These are phyloP conservation scores for Lepidostoma basale DNA, from an alignment of 1,140 invertebrate species.

Conservation along the genomic window DNA sequence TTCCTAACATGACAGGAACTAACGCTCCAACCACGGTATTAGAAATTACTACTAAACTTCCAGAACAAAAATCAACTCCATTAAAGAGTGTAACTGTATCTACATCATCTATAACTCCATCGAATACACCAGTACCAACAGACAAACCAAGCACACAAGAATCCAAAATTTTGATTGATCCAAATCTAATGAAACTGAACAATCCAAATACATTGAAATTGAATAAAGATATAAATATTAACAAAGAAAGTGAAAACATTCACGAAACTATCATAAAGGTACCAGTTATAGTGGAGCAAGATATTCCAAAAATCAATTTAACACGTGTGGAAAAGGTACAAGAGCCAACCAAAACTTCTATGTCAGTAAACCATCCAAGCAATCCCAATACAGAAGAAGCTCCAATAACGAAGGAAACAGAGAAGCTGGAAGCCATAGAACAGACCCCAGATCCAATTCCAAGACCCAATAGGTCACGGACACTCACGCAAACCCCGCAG, in stretches of 20 bases:
- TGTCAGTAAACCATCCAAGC: slow-evolving; percentile 5
- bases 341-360: neutral
- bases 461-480: slow-evolving; percentile 40
- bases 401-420: neutral
- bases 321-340: neutral
- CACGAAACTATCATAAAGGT: slow-evolving; percentile 2
- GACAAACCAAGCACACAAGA: neutral
- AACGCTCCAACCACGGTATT: slow-evolving; percentile 48
- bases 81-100: neutral
- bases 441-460: slow-evolving; percentile 37
- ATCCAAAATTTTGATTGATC: slow-evolving; percentile 39
- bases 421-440: slow-evolving; percentile 29
- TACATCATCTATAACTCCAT: slow-evolving; percentile 6
- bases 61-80: slow-evolving; percentile 36
- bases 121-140: neutral
- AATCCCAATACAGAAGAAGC: neutral
- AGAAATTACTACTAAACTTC: slow-evolving; percentile 53
- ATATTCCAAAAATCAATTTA: neutral
- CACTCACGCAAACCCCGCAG: slow-evolving; percentile 40
- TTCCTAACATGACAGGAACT: slow-evolving; percentile 48
- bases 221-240: slow-evolving; percentile 34
- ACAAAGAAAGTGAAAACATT: slow-evolving; percentile 42
- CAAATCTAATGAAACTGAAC: slow-evolving; percentile 41
- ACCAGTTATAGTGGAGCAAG: neutral
- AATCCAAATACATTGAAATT: slow-evolving; percentile 43